Percentiles rank a stretch among this genome's conserved stretches.
phyloP scores from a whole-genome alignment of 2,888 invertebrate genomes.

The Cheilosia vernalis region DNA sequence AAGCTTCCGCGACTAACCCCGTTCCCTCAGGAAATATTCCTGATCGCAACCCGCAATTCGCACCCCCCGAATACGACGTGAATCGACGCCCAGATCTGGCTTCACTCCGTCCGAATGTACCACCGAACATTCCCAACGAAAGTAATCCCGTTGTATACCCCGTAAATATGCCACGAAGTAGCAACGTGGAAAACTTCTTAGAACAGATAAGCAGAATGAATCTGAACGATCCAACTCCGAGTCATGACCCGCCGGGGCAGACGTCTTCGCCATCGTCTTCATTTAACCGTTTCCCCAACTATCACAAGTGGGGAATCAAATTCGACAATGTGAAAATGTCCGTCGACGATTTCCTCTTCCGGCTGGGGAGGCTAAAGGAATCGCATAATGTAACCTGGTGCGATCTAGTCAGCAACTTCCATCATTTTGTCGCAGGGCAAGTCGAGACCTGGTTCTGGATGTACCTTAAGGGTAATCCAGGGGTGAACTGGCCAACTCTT shows the following conservation, averaged over 20 bases:
- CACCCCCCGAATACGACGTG: background rate
- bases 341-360: background rate
- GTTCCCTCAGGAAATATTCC: too few relatives aligned
- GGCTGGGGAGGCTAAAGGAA: background rate
- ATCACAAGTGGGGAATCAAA: conserved; percentile 6
- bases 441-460: conserved; percentile 9
- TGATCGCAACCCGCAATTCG: background rate
- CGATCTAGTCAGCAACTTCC: background rate
- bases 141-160: background rate
- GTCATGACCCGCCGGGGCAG: too few relatives aligned
- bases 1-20: too few relatives aligned
- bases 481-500: background rate
- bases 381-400: background rate
- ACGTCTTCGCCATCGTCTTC: too few relatives aligned
- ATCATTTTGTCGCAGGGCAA: background rate
- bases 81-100: background rate
- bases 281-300: background rate
- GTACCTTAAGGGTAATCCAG: background rate
- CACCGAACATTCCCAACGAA: background rate
- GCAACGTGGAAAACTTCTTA: background rate
- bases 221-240: background rate
- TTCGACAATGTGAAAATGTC: background rate
- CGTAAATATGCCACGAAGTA: background rate
- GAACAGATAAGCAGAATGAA: background rate
- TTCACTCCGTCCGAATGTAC: too few relatives aligned